These are phyloP conservation scores for Peribatodes rhomboidaria DNA, from an alignment of 2,888 invertebrate genomes.

Conservation along the genomic window DNA sequence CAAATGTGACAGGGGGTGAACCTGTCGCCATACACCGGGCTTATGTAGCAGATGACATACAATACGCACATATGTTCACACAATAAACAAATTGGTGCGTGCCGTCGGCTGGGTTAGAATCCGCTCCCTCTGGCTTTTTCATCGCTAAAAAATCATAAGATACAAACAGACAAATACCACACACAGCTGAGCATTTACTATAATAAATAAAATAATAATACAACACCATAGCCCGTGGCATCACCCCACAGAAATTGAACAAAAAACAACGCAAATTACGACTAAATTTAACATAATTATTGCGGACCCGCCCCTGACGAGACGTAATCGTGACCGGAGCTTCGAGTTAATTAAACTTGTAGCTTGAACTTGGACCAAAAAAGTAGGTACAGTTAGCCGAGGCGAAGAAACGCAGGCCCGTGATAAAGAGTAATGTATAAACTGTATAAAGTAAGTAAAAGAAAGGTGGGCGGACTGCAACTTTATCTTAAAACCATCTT, in stretches of 20 bases:
- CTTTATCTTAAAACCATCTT: background rate
- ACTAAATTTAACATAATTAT: constrained; percentile 74
- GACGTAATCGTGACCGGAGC: constrained; percentile 63
- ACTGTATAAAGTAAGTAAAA: constrained; percentile 2
- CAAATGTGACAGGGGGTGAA: too few species aligned
- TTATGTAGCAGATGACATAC: too few species aligned
- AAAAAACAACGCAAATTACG: constrained; percentile 74
- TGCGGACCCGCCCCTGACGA: constrained; percentile 67
- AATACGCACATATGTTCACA: too few species aligned
- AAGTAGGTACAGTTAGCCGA: constrained; percentile 41
- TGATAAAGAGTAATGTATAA: constrained; percentile 21
- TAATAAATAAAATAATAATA: background rate
- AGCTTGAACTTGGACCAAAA: constrained; percentile 36
- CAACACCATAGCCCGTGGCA: constrained; percentile 5
- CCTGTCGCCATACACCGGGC: too few species aligned
- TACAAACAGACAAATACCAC: too few species aligned
- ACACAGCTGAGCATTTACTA: too few species aligned
- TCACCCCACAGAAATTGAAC: constrained; percentile 50
- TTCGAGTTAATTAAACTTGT: constrained; percentile 48
- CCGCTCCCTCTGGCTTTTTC: too few species aligned
- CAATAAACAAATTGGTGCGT: too few species aligned
- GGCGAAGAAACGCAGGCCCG: constrained; percentile 27
- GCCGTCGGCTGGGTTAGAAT: too few species aligned
- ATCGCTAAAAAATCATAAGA: too few species aligned
- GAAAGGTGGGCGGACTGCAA: constrained; percentile 7